Base-by-base conservation (phyloP, 2,888 invertebrate genomes). In the Patella caerulea region DNA sequence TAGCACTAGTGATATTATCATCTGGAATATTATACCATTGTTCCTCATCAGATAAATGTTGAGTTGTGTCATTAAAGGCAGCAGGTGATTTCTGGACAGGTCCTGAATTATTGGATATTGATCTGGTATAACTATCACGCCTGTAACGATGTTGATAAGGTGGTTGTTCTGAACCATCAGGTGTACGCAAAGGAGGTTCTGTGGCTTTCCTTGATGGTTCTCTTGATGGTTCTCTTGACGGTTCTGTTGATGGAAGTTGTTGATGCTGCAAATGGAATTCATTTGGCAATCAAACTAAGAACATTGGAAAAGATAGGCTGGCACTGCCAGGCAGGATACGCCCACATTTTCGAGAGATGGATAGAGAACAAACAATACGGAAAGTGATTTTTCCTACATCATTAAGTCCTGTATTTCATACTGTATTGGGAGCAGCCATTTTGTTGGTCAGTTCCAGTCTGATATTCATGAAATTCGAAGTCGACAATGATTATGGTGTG, bases 101-200 rank as follows among this genome's bases (percentile, higher is more conserved):
- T 29, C 34, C 73, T 11, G 65, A 55, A 34, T 69, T 78, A 53
- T 75, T 72, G n/a, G 78, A 76, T 53, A 83, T 82, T 70, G 83
- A 82, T 55, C 81, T 79, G 29, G 83, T 83, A 75, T 83, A 83
- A 76, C 83, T 83, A 78, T 83, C 79, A 71, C 83, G 80, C 0
- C 83, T 77, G 69, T 81, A 82, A 17, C 78, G 82, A 69, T 80
- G 78, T 19, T 65, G 65, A 65, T 65, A 65, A 24, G 65, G 65
- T 65, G 65, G 65, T 12, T 19, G 65, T 14, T 65, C 19, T 19
- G 65, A 24, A 12, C 12, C 12, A 24, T 65, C 65, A 24, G 65
- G 65, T 12, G 14, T 24, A 24, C 19, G 65, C 5, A 65, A 24
- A 24, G 65, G 65, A 17, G 65, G 24, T 19, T 65, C 65, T 19